Evolutionary conservation across 1,140 invertebrate species (phyloP).

Genomic region (Drosophila eugracilis): DNA sequence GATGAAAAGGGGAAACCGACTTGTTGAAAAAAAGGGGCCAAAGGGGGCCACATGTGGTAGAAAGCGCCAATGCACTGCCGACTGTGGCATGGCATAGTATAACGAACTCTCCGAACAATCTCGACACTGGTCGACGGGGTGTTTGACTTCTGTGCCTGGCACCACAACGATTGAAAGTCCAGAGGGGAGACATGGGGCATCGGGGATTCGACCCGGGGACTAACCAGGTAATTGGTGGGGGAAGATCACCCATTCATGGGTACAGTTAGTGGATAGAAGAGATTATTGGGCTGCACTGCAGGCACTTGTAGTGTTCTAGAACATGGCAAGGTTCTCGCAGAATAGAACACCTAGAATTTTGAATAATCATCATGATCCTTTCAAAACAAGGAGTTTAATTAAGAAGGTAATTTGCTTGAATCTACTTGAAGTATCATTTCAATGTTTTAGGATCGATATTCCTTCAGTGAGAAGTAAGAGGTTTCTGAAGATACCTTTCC

Average conservation of each 20-base stretch:
- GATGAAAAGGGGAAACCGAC: slow-evolving; percentile 3
- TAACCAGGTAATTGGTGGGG: slow-evolving; percentile 26
- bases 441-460: no score
- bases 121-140: slow-evolving; percentile 38
- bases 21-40: not conserved
- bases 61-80: slow-evolving; percentile 53
- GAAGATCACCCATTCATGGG: slow-evolving; percentile 14
- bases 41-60: slow-evolving; percentile 47
- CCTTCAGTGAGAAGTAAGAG: no score
- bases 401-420: no score
- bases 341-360: not conserved
- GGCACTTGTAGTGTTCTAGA: not conserved
- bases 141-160: slow-evolving; percentile 60
- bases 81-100: slow-evolving; percentile 39
- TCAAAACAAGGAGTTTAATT: no score
- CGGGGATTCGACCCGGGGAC: slow-evolving; percentile 12
- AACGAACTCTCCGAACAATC: slow-evolving; percentile 57
- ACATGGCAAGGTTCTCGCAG: not conserved
- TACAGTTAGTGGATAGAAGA: slow-evolving; percentile 3
- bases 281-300: not conserved
- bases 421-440: no score
- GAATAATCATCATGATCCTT: no score
- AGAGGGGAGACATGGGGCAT: not conserved
- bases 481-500: no score
- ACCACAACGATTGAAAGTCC: slow-evolving; percentile 28